Percentiles rank a stretch among this genome's conserved stretches.
These are phyloP conservation scores for Anticlea derivata DNA, from an alignment of 2,888 invertebrate species.

Conservation along the genomic window DNA sequence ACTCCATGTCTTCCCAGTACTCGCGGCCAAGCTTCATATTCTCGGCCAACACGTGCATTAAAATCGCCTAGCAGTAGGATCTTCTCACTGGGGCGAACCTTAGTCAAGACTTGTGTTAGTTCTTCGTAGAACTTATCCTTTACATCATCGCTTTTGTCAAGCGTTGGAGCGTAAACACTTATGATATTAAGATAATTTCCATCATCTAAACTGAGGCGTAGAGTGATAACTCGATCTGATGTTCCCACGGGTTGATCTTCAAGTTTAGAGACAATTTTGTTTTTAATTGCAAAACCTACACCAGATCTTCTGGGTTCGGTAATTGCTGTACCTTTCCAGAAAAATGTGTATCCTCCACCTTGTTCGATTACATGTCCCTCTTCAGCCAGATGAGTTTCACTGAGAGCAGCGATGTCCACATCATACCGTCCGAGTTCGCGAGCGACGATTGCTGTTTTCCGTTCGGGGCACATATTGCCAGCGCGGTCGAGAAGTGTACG, in stretches of 20 bases:
- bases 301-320: too few relatives aligned
- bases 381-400: too few relatives aligned
- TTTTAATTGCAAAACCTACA: slow-evolving; percentile 35
- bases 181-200: slow-evolving; percentile 38
- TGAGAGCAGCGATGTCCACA: too few relatives aligned
- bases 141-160: slow-evolving; percentile 29
- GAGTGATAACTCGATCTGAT: neutral
- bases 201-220: slow-evolving; percentile 19
- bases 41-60: slow-evolving; percentile 3
- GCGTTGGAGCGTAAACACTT: slow-evolving; percentile 40
- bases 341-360: too few relatives aligned
- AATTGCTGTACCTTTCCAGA: too few relatives aligned
- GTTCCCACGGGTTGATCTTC: slow-evolving; percentile 16
- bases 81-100: neutral
- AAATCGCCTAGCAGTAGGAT: slow-evolving; percentile 20
- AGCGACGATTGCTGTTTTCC: slow-evolving; percentile 2
- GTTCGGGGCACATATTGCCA: neutral
- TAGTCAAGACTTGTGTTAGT: slow-evolving; percentile 5
- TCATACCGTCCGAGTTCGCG: slow-evolving; percentile 24
- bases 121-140: slow-evolving; percentile 38
- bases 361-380: too few relatives aligned
- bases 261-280: slow-evolving; percentile 12
- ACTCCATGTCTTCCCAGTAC: slow-evolving; percentile 40
- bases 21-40: slow-evolving; percentile 28
- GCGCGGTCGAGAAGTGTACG: neutral